Base-by-base conservation (phyloP, 2,797 vertebrate species). In the Acanthis flammea region DNA sequence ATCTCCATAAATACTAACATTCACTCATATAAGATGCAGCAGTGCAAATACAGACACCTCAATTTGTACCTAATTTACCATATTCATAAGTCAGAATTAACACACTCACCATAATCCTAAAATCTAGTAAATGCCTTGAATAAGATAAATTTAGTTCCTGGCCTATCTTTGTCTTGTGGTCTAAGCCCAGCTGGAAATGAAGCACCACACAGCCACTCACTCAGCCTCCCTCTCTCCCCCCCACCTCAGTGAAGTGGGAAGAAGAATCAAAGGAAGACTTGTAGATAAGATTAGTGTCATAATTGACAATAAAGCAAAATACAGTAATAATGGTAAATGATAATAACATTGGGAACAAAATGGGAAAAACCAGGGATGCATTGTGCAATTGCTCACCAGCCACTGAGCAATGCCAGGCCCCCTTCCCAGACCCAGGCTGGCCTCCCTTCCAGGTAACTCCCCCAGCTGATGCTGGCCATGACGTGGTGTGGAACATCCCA, bases 401-500 rank as follows among this genome's bases (percentile, higher is more conserved):
- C 55, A 35, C 37, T 37, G 45, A 44, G 21, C 4, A 0, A 22
- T 51, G 27, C n/a, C 66, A 81, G 55, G 21, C 4, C 9, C 31
- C 31, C 31, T 31, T 17, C 22, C 31, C 3, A 0, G 39, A 22
- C 10, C 37, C 66, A 51, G 45, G 45, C 45, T 42, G 37, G 55
- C 22, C 1, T 1, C 47, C n/a, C 47, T 12, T 14, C 27, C 55
- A 61, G 27, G 57, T 21, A 37, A 18, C 14, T 50, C 13, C 14
- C 45, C 39, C 37, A 61, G 27, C 30, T 70, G 65, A 25, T 22
- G n/a, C 55, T 61, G 66, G 25, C 10, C 22, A 31, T 7, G 25
- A 30, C 0, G 1, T 50, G 45, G 18, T n/a, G n/a, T n/a, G n/a
- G n/a, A 71, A 71, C 27, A 53, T 12, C 73, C 18, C 55, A 6